phyloP scores from a whole-genome alignment of 92 coral and sea anemone species.

The Umimayanthus kanabou region DNA sequence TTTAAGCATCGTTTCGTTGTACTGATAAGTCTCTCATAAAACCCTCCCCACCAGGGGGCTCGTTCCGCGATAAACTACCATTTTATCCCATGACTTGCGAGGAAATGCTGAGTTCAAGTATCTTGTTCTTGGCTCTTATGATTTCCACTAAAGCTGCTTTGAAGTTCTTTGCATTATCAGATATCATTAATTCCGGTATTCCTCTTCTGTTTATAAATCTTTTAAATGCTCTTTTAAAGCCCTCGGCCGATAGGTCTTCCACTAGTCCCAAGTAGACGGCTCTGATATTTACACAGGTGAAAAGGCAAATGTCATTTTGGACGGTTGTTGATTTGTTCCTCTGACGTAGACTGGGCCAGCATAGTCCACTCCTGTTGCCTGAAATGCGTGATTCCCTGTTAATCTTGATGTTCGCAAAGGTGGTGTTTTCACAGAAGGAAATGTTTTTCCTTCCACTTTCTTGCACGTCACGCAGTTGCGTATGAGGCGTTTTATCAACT shows the following conservation, averaged over 20 bases:
- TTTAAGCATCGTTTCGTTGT: no score
- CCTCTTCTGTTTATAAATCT: no score
- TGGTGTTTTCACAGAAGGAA: constrained; percentile 41
- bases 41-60: no score
- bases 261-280: no score
- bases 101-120: constrained; percentile 59
- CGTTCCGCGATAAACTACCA: no score
- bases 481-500: constrained; percentile 48
- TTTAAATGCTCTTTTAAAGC: constrained; percentile 54
- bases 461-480: no score
- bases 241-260: constrained; percentile 37
- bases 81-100: constrained; percentile 46
- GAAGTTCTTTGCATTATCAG: no score
- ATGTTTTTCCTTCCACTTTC: constrained; percentile 51
- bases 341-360: no score
- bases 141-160: constrained; percentile 49
- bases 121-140: constrained; percentile 51
- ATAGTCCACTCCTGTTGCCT: no score
- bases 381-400: constrained; percentile 47
- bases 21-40: constrained; percentile 64
- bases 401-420: constrained; percentile 47
- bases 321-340: no score
- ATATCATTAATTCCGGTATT: no score
- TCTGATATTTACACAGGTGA: no score
- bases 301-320: constrained; percentile 50